These are phyloP conservation scores for Rhodeus uyekii DNA, from an alignment of 2,797 vertebrate species.

Conservation along the genomic window DNA sequence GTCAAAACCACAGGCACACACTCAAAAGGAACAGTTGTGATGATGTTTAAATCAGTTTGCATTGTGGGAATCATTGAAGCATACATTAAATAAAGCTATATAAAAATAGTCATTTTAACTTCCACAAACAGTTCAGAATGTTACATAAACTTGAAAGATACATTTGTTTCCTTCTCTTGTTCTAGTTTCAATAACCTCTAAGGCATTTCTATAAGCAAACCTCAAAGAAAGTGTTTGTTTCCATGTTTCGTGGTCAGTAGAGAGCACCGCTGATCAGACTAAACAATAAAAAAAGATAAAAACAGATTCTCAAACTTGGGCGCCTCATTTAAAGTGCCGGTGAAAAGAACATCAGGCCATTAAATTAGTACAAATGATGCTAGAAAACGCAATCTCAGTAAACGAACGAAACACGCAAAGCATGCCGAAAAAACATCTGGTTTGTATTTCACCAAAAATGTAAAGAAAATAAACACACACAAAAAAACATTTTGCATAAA, in stretches of 20 bases:
- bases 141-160: conserved; percentile 13
- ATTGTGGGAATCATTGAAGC: conserved; percentile 20
- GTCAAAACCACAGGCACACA: conserved; percentile 19
- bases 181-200: conserved; percentile 5
- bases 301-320: neutral
- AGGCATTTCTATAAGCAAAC: conserved; percentile 35
- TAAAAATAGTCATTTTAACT: conserved; percentile 48
- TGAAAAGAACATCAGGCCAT: conserved; percentile 29
- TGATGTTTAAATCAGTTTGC: conserved; percentile 23
- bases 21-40: neutral
- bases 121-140: conserved; percentile 13
- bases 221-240: conserved; percentile 8
- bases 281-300: neutral
- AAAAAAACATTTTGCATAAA: neutral
- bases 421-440: neutral
- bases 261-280: neutral
- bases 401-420: neutral
- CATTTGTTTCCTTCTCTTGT: neutral
- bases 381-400: neutral
- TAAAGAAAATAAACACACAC: neutral
- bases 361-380: neutral
- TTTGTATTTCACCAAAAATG: neutral
- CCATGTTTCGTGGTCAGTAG: conserved; percentile 9
- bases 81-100: conserved; percentile 23
- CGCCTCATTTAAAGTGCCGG: conserved; percentile 16